These are phyloP conservation scores for Zaprionus obscuricornis DNA, from an alignment of 2,888 invertebrate genomes.

Conservation along the genomic window DNA sequence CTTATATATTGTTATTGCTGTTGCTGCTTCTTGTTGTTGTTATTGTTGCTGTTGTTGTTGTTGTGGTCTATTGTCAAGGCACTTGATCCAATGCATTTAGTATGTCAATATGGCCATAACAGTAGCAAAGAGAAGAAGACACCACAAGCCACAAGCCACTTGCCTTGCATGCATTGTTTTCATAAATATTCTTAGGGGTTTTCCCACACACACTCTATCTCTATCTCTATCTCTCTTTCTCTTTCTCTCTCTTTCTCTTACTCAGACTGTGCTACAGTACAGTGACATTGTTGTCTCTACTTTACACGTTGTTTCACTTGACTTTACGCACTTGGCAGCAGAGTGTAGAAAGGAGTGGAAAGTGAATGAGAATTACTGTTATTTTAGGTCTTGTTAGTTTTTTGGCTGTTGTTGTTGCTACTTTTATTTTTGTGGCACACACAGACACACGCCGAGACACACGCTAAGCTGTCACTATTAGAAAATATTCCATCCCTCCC, in stretches of 20 bases:
- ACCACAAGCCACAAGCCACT: constrained; percentile 23
- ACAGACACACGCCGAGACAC: no score
- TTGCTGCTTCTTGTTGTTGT: constrained; percentile 29
- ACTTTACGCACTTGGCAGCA: no score
- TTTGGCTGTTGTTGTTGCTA: constrained; percentile 20
- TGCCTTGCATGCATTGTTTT: constrained; percentile 70
- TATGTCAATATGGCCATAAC: constrained; percentile 65
- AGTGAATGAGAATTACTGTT: constrained; percentile 23
- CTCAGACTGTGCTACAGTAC: neutral
- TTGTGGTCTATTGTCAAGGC: constrained; percentile 50
- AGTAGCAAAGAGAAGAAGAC: constrained; percentile 9
- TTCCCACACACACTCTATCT: no score
- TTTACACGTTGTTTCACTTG: constrained; percentile 54
- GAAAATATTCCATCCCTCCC: no score
- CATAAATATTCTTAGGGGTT: constrained; percentile 47
- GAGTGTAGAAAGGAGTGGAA: no score
- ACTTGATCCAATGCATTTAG: constrained; percentile 67
- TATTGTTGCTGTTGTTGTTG: constrained; percentile 40
- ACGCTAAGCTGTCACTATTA: no score
- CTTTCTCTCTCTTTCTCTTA: no score
- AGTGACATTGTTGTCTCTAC: constrained; percentile 52
- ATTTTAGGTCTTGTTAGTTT: constrained; percentile 21
- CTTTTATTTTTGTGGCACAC: no score
- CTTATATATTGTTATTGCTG: constrained; percentile 12
- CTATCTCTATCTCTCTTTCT: no score